A percentile compares a stretch with the other conserved stretches of the same genome.
These are phyloP conservation scores for Laothoe populi DNA, from an alignment of 2,888 invertebrate species.

Conservation along the genomic window DNA sequence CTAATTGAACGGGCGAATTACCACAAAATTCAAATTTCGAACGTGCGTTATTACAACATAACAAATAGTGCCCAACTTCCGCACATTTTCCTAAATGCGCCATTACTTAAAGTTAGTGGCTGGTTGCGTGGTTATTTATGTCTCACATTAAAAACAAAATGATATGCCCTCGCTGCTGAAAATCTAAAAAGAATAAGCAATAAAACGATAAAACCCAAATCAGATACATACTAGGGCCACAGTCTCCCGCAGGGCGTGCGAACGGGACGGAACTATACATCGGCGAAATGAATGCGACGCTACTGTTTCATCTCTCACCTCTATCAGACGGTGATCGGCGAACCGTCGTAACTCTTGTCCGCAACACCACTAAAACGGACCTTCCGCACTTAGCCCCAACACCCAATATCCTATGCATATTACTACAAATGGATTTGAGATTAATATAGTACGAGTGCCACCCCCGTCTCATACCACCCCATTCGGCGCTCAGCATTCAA, in stretches of 20 bases:
- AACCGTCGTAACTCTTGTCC: constrained; percentile 77
- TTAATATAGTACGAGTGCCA: constrained; percentile 84
- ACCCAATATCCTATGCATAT: constrained; percentile 72
- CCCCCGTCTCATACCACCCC: constrained; percentile 82
- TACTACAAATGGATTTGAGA: constrained; percentile 84
- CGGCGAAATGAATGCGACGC: constrained; percentile 81
- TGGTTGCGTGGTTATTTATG: constrained; percentile 80
- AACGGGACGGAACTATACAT: constrained; percentile 74
- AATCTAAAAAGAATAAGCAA: constrained; percentile 86
- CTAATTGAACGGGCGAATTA: constrained; percentile 45
- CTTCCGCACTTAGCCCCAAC: constrained; percentile 60
- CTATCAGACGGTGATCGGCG: constrained; percentile 80
- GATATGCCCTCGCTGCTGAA: constrained; percentile 84
- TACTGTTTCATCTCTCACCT: constrained; percentile 86
- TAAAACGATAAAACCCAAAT: constrained; percentile 85
- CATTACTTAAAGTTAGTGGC: constrained; percentile 77
- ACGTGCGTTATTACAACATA: constrained; percentile 43
- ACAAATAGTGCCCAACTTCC: constrained; percentile 71
- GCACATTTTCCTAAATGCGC: constrained; percentile 73
- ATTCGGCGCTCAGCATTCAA: constrained; percentile 83
- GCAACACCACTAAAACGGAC: constrained; percentile 69
- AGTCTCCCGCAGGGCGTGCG: constrained; percentile 77
- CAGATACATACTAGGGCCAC: constrained; percentile 83
- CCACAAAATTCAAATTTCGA: constrained; percentile 39
- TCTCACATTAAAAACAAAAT: constrained; percentile 83